phyloP scores from a whole-genome alignment of 2,797 vertebrate genomes.

The Thamnophis elegans region DNA sequence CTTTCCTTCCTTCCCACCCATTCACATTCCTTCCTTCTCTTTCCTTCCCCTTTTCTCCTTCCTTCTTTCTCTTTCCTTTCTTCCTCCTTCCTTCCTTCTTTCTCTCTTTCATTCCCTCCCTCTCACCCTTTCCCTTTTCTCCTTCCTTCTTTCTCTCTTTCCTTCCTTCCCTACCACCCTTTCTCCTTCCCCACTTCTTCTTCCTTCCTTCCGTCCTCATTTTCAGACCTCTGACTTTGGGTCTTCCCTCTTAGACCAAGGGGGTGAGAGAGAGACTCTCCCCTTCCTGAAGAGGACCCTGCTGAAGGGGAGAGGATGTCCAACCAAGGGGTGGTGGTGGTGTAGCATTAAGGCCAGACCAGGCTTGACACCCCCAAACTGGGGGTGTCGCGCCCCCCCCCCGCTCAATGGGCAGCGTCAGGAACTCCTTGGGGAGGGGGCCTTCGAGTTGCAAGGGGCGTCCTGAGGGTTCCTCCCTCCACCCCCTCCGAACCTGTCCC shows the following conservation, averaged over 20 bases:
- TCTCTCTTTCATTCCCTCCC: no score
- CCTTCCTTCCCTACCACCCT: no score
- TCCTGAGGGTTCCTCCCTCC: neutral
- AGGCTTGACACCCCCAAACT: neutral
- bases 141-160: neutral
- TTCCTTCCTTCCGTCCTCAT: neutral
- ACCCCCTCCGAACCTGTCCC: neutral
- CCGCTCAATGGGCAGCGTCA: neutral
- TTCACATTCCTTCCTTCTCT: neutral
- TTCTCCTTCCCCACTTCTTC: neutral
- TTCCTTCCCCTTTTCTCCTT: neutral
- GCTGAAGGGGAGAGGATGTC: neutral
- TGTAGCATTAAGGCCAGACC: neutral
- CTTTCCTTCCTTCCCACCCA: no score
- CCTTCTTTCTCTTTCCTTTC: no score
- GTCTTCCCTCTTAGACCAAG: neutral
- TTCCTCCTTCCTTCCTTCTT: no score
- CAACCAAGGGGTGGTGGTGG: neutral
- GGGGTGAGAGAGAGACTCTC: neutral
- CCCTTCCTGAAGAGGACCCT: neutral
- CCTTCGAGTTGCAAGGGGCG: neutral
- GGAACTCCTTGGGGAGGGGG: neutral
- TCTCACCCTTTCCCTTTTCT: neutral
- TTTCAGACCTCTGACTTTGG: neutral
- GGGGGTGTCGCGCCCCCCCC: neutral